Conservation (phyloP, 2,113 vertebrate genomes). For the Rhinolophus sinicus region DNA sequence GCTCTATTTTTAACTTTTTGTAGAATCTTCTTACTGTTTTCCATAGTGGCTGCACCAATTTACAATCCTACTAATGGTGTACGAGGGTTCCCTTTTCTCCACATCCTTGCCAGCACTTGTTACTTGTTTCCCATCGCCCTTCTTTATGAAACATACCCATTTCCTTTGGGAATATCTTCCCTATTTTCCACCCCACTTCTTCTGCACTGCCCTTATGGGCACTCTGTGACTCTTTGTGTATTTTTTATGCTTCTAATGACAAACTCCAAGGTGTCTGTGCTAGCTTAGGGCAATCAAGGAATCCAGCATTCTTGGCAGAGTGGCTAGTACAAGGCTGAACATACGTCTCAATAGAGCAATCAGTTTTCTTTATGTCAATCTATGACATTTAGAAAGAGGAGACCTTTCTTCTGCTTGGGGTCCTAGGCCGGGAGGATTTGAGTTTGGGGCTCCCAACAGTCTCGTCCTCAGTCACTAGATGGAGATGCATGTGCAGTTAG, state of each 20-base stretch:
- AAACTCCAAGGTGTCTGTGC: not conserved
- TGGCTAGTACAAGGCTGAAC: not conserved
- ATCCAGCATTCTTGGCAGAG: not conserved
- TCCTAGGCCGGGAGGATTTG: not conserved
- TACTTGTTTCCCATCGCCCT: not conserved
- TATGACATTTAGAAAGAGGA: not conserved
- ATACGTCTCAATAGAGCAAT: not conserved
- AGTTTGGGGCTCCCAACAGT: not conserved
- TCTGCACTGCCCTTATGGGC: not conserved
- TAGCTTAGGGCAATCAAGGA: not conserved
- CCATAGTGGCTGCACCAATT: not conserved
- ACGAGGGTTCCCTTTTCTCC: not conserved
- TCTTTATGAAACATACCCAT: not conserved
- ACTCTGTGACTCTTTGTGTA: not conserved
- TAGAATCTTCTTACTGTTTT: not conserved
- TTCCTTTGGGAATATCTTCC: not conserved
- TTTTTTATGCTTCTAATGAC: not conserved
- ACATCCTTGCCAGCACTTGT: not conserved
- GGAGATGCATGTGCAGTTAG: not conserved
- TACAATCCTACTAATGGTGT: not conserved
- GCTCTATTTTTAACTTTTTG: not conserved
- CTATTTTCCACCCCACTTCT: not conserved
- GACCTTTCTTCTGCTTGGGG: not conserved
- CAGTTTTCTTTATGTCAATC: not conserved
- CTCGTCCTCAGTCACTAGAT: not conserved